phyloP scores from a whole-genome alignment of 2,888 invertebrate genomes.

The Malthinus seriepunctatus region DNA sequence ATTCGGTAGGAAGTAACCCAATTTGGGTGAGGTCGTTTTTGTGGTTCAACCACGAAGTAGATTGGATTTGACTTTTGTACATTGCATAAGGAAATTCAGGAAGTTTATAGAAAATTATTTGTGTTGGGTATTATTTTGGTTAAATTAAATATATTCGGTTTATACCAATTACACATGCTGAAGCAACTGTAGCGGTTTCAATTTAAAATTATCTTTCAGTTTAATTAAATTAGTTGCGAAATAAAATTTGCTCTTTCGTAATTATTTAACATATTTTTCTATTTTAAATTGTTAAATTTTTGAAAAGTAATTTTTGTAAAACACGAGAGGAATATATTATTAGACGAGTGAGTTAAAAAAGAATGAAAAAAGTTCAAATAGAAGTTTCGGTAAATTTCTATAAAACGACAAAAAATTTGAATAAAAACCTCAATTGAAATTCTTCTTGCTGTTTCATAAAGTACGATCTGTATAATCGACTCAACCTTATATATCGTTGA shows the following conservation, averaged over 20 bases:
- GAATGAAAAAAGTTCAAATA: slow-evolving; percentile 9
- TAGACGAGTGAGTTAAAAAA: slow-evolving; percentile 12
- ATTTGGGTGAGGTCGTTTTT: slow-evolving; percentile 37
- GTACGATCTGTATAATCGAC: slow-evolving; percentile 34
- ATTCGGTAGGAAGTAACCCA: slow-evolving; percentile 25
- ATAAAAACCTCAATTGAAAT: slow-evolving; percentile 31
- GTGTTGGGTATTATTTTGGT: slow-evolving; percentile 36
- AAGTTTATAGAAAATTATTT: slow-evolving; percentile 33
- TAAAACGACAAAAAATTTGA: slow-evolving; percentile 28
- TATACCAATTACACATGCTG: slow-evolving; percentile 17
- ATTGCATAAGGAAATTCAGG: slow-evolving; percentile 24
- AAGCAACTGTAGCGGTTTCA: neutral
- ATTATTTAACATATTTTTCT: no score
- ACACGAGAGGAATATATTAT: slow-evolving; percentile 15
- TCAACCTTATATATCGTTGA: slow-evolving; percentile 30
- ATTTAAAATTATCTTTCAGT: neutral
- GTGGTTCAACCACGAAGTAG: slow-evolving; percentile 36
- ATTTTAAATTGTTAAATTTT: no score
- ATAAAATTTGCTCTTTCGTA: no score
- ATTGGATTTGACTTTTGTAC: slow-evolving; percentile 38
- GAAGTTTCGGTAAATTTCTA: slow-evolving; percentile 18
- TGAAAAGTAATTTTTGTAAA: slow-evolving; percentile 2
- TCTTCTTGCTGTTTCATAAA: slow-evolving; percentile 26
- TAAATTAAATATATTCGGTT: slow-evolving; percentile 37
- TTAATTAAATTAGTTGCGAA: neutral